Base-by-base conservation (phyloP, 2,888 invertebrate genomes). In the Athetis lepigone region DNA sequence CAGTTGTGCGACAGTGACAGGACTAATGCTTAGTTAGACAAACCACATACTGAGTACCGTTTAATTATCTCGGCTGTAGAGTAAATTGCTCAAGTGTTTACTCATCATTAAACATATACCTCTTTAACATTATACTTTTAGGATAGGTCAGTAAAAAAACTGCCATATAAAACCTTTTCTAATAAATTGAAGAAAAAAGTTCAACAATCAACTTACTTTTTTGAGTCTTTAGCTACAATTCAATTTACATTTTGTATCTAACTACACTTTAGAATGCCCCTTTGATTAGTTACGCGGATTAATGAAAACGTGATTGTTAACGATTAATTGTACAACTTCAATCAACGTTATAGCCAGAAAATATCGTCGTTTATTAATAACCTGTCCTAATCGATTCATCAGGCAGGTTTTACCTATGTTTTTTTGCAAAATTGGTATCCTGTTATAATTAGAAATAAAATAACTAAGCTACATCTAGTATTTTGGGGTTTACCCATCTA, bases 121-220 rank as follows among this genome's bases (percentile, higher is more conserved):
- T 27, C 7, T 5, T 8, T 8, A 27, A 29, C 9, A 29, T 2
- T 11, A 29, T 11, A 29, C 9, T 29, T 11, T 29, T 5, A 27
- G 25, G 13, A 36, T 36, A 36, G 16, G 21, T n/a, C 16, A 18
- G 19, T 52, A 64, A 64, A 50, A 63, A n/a, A n/a, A n/a, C n/a
- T n/a, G n/a, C n/a, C n/a, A n/a, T n/a, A n/a, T n/a, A n/a, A n/a
- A n/a, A n/a, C n/a, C n/a, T n/a, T n/a, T n/a, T n/a, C n/a, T n/a
- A n/a, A n/a, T n/a, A n/a, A n/a, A n/a, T n/a, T n/a, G n/a, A n/a
- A n/a, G n/a, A n/a, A n/a, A n/a, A n/a, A n/a, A n/a, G n/a, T n/a
- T n/a, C n/a, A n/a, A n/a, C n/a, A n/a, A n/a, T n/a, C n/a, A n/a
- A n/a, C n/a, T 25, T 4, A 33, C 33, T 13, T 33, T 33, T 29